A percentile compares a stretch with the other conserved stretches of the same genome.
Conservation (phyloP, 2,113 vertebrate genomes). For the Eudyptes chrysolophus region DNA sequence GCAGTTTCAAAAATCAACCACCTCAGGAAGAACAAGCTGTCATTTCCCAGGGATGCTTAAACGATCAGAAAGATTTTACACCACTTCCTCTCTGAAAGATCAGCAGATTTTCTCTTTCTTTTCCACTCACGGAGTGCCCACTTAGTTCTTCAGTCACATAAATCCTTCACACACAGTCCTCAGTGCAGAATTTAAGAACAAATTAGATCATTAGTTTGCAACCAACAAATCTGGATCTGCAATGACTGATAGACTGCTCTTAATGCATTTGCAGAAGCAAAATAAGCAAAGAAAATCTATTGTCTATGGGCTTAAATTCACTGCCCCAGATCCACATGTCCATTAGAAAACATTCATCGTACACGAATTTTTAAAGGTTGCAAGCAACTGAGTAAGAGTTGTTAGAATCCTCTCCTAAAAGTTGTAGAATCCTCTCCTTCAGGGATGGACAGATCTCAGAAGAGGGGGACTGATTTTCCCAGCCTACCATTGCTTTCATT, state of each 20-base stretch:
- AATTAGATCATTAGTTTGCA: background rate
- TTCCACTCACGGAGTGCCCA: background rate
- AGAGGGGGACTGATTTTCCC: background rate
- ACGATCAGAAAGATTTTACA: background rate
- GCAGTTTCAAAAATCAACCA: background rate
- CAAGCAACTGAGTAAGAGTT: background rate
- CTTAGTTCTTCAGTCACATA: background rate
- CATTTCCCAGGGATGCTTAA: background rate
- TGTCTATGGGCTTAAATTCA: background rate
- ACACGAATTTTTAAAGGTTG: background rate
- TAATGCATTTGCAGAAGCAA: background rate
- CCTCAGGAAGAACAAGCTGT: background rate
- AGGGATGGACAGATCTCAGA: background rate
- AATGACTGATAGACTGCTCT: background rate
- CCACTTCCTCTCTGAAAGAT: background rate
- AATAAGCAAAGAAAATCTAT: background rate
- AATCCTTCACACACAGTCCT: background rate
- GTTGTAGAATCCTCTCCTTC: background rate
- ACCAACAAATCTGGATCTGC: background rate
- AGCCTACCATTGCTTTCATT: background rate
- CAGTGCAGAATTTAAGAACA: background rate
- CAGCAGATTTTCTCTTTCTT: background rate
- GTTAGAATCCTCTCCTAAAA: too few relatives aligned
- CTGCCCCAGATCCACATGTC: rapidly evolving
- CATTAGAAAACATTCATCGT: background rate